Conservation (phyloP, 2,797 vertebrate species). For the Myiothlypis coronata region DNA sequence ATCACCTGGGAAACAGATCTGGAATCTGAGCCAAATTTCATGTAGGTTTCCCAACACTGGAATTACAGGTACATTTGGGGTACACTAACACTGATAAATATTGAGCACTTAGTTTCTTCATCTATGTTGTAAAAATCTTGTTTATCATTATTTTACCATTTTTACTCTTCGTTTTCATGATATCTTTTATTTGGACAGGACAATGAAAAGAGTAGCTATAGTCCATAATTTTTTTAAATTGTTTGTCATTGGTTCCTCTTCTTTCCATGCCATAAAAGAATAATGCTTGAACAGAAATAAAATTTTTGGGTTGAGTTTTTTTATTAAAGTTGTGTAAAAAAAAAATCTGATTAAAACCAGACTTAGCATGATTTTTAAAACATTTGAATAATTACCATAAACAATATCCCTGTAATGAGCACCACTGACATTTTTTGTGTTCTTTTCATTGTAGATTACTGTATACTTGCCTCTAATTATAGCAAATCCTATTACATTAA, state of each 20-base stretch:
- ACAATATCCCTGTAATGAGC: constrained; percentile 6
- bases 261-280: not conserved
- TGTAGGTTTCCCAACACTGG: not conserved
- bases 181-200: not conserved
- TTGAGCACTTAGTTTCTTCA: not conserved
- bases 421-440: not conserved
- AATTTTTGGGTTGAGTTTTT: not conserved
- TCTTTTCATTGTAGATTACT: constrained; percentile 34
- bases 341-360: not conserved
- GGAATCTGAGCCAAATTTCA: not conserved
- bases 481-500: constrained; percentile 63
- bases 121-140: not conserved
- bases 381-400: not conserved
- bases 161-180: not conserved
- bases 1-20: not conserved
- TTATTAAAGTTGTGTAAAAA: not conserved
- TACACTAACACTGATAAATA: not conserved
- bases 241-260: not conserved
- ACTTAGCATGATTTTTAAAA: not conserved
- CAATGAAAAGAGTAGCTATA: not conserved
- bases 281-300: not conserved
- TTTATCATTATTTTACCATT: not conserved
- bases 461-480: constrained; percentile 43
- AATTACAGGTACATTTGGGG: not conserved
- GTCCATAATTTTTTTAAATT: not conserved